Conservation (phyloP, 2,888 invertebrate species). For the Lepidonotus clava region DNA sequence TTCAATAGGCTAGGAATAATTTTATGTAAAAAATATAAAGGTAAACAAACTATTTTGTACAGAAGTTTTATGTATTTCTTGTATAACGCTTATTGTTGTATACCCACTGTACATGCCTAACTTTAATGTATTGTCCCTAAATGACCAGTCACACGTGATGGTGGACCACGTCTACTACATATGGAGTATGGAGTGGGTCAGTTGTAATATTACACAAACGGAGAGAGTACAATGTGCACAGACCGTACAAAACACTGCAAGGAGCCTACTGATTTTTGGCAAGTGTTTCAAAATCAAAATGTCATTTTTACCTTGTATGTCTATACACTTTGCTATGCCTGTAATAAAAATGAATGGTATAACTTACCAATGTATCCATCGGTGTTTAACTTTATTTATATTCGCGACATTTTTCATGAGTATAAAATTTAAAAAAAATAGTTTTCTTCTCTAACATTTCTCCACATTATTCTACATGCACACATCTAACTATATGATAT, state of each 20-base stretch:
- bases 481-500: too few relatives aligned
- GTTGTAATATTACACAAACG: not conserved
- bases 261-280: constrained; percentile 43
- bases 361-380: constrained; percentile 23
- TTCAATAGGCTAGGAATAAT: not conserved
- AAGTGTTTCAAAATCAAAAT: constrained; percentile 52
- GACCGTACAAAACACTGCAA: constrained; percentile 25
- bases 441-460: too few relatives aligned
- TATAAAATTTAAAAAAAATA: too few relatives aligned
- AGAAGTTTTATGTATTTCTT: constrained; percentile 45
- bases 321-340: constrained; percentile 53
- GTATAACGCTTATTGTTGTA: constrained; percentile 44
- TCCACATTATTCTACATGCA: too few relatives aligned
- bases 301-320: constrained; percentile 53
- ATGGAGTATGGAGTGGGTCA: not conserved
- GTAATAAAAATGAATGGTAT: constrained; percentile 50
- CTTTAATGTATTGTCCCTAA: constrained; percentile 36
- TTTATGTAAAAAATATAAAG: not conserved
- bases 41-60: constrained; percentile 38
- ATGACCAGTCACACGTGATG: not conserved
- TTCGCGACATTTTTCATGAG: too few relatives aligned
- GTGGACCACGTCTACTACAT: too few relatives aligned
- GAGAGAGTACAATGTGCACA: constrained; percentile 29
- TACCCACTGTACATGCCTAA: constrained; percentile 24
- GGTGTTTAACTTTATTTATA: not conserved